Evolutionary conservation across 2,113 vertebrate species (phyloP).

Genomic region (Bubo blakistoni): DNA sequence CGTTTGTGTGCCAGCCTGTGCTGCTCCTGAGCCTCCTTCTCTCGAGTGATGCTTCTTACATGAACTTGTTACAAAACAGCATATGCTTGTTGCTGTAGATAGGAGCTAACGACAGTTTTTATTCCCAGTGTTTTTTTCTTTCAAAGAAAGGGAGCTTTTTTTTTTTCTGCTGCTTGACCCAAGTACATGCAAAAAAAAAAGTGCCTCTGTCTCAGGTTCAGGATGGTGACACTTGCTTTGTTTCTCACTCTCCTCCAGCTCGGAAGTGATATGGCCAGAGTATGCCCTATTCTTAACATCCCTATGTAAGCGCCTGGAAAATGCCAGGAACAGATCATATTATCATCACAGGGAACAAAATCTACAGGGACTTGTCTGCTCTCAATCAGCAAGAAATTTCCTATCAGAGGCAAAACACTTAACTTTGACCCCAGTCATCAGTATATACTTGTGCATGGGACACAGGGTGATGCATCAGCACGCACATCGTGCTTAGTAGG

Average conservation of each 20-base stretch:
- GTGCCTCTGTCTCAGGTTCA: background rate
- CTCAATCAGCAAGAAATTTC: background rate
- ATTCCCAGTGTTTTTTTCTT: background rate
- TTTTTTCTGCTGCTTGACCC: background rate
- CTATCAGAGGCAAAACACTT: background rate
- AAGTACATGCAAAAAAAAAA: background rate
- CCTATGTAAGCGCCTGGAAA: background rate
- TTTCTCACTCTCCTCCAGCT: background rate
- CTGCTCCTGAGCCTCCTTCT: background rate
- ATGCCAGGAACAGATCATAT: background rate
- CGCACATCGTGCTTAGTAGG: accelerated
- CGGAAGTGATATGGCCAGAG: background rate
- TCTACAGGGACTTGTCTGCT: background rate
- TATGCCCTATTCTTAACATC: background rate
- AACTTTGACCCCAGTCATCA: background rate
- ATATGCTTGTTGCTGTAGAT: background rate
- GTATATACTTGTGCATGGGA: accelerated
- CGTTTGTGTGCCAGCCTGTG: background rate
- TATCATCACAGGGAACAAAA: accelerated
- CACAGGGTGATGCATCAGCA: background rate
- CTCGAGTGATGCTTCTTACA: background rate
- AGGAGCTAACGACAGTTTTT: background rate
- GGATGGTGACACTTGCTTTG: background rate
- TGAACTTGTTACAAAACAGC: background rate
- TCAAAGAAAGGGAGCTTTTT: background rate